Evolutionary conservation across 2,113 vertebrate genomes (phyloP), one percentile per base, ranked within the genome.

Genomic region (Shinisaurus crocodilurus): DNA sequence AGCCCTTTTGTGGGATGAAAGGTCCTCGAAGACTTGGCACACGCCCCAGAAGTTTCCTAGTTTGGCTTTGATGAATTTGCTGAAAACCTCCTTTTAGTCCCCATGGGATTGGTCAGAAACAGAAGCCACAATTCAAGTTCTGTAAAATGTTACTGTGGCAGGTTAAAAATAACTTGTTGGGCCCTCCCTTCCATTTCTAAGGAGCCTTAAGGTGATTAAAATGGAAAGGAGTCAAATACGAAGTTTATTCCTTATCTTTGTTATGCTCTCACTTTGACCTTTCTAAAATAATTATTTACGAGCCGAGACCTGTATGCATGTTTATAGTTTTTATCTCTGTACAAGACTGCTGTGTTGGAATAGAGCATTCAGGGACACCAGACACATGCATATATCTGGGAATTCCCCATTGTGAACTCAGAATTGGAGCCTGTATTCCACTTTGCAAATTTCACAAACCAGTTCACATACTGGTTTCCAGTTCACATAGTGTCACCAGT

Each of bases 1-100:
- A 86, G 83, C 75, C 63, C 89, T 86, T 90, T 90, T 90, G 89
- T 90, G 89, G 45, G 79, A 86, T 90, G 89, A 86, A 45, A 79
- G 63, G 89, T 80, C 84, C 89, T 86, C 34, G 83, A 86, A 90
- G 83, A 86, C n/a, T 90, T 90, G 89, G 89, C 89, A 57, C n/a
- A 3, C 67, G 57, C 74, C 83, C 89, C 89, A 90, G 89, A 90
- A 79, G 83, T 86, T 90, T 90, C 83, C 83, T 90, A 32, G 6
- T 72, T 77, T 77, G 82, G 70, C 88, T 85, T 80, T 90, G 89
- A 86, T 70, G 75, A 86, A 80, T 86, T 90, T 90, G 75, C 48
- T 67, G 57, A 85, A 79, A 77, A n/a, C 45, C 89, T 80, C 65
- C 76, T 86, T 80, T 50, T 45, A 79, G 43, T 70, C 45, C 60